Conservation (phyloP, 1,140 invertebrate genomes). For the Ruditapes philippinarum region DNA sequence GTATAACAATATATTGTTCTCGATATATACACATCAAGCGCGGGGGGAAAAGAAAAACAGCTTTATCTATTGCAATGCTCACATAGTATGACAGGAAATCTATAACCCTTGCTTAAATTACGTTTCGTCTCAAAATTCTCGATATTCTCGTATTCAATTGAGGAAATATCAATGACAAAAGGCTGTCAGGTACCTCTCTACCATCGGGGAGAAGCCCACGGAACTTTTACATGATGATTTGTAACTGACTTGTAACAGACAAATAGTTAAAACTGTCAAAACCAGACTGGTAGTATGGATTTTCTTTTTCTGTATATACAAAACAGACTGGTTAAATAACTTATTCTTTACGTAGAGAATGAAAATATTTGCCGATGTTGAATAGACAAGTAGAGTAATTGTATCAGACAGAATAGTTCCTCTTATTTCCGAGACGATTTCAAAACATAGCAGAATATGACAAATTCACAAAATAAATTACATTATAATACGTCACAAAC, state of each 20-base stretch:
- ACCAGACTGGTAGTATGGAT: slow-evolving; percentile 30
- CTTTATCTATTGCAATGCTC: slow-evolving; percentile 47
- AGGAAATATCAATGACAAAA: slow-evolving; percentile 42
- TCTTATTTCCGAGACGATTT: too few species aligned
- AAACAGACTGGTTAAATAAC: slow-evolving; percentile 34
- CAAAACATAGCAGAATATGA: too few species aligned
- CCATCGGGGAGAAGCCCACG: not conserved
- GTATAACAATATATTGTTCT: slow-evolving; percentile 33
- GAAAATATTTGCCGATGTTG: not conserved
- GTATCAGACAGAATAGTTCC: not conserved
- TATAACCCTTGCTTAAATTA: slow-evolving; percentile 45
- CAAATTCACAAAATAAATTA: too few species aligned
- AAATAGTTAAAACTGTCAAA: slow-evolving; percentile 21
- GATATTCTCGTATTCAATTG: slow-evolving; percentile 38
- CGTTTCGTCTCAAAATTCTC: slow-evolving; percentile 37
- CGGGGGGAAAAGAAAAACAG: slow-evolving; percentile 10
- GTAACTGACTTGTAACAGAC: slow-evolving; percentile 11
- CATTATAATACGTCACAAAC: too few species aligned
- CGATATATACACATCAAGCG: slow-evolving; percentile 21
- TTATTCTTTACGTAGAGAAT: not conserved
- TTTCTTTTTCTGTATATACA: not conserved
- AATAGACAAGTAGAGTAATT: not conserved
- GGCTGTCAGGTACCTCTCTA: slow-evolving; percentile 13
- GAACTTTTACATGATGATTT: slow-evolving; percentile 3
- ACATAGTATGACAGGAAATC: slow-evolving; percentile 47